These are phyloP conservation scores for Oxyruncus cristatus DNA, from an alignment of 2,113 vertebrate genomes.

Conservation along the genomic window DNA sequence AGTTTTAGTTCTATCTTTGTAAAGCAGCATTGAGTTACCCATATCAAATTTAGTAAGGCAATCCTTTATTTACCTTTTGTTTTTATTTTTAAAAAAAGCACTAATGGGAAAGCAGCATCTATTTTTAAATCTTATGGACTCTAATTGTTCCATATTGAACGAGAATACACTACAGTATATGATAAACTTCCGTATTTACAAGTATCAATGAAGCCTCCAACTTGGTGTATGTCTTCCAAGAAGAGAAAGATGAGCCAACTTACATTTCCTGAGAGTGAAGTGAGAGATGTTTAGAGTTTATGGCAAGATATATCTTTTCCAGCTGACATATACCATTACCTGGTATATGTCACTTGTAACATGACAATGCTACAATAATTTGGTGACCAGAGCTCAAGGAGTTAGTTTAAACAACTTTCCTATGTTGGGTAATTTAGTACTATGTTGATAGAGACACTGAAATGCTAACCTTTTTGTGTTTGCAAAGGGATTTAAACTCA, in stretches of 20 bases:
- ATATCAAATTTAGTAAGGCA: conserved; percentile 73
- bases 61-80: conserved; percentile 74
- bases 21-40: conserved; percentile 58
- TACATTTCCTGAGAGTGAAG: conserved; percentile 87
- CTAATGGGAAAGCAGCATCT: conserved; percentile 74
- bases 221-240: conserved; percentile 84
- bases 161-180: conserved; percentile 71
- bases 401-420: conserved; percentile 65
- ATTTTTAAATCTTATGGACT: conserved; percentile 75
- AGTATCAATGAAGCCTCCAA: conserved; percentile 78
- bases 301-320: conserved; percentile 79
- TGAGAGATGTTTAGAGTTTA: conserved; percentile 88
- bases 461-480: conserved; percentile 65
- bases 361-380: conserved; percentile 79
- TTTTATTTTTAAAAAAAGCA: conserved; percentile 67
- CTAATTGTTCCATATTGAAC: conserved; percentile 78
- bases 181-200: conserved; percentile 84
- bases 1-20: conserved; percentile 69
- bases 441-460: conserved; percentile 46
- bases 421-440: conserved; percentile 59
- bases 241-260: conserved; percentile 80
- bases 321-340: conserved; percentile 93
- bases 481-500: conserved; percentile 63
- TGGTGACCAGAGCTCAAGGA: conserved; percentile 72
- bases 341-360: conserved; percentile 75